Conservation (phyloP, 2,113 vertebrate genomes). For the Actenoides hombroni region DNA sequence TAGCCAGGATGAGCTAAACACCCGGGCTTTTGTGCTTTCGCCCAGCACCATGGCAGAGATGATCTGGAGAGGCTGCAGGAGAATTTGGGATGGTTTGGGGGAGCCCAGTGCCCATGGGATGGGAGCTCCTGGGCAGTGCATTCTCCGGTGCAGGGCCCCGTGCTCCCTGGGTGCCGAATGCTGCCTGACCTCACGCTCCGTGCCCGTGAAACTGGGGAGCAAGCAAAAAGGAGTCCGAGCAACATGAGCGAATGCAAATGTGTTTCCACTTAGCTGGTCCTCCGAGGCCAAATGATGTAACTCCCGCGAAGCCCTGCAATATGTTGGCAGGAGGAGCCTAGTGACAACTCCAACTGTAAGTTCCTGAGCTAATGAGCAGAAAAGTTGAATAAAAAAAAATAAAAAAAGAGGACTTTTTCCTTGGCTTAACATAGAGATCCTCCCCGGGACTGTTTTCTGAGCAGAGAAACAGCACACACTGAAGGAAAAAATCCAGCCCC, state of each 20-base stretch:
- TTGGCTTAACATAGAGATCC: not conserved
- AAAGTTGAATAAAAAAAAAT: not conserved
- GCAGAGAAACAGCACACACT: not conserved
- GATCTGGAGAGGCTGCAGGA: accelerated
- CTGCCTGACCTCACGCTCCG: not conserved
- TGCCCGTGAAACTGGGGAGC: accelerated
- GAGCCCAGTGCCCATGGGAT: accelerated
- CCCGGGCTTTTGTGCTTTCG: accelerated
- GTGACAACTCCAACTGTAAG: slow-evolving; percentile 52
- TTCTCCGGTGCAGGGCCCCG: accelerated
- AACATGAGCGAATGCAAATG: not conserved
- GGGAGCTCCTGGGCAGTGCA: accelerated
- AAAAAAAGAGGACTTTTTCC: not conserved
- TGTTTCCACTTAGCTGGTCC: slow-evolving; percentile 67
- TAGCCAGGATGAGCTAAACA: not conserved
- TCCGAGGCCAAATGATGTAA: slow-evolving; percentile 68
- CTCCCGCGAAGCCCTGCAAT: not conserved
- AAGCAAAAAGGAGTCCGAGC: not conserved
- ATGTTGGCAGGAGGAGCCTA: slow-evolving; percentile 39
- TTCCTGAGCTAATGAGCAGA: slow-evolving; percentile 31
- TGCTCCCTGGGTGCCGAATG: not conserved
- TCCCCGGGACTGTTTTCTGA: not conserved
- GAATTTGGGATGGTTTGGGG: not conserved
- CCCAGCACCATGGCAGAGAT: not conserved
- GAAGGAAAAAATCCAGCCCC: not conserved